phyloP scores from a whole-genome alignment of 1,140 invertebrate genomes.

The Whitmania pigra region DNA sequence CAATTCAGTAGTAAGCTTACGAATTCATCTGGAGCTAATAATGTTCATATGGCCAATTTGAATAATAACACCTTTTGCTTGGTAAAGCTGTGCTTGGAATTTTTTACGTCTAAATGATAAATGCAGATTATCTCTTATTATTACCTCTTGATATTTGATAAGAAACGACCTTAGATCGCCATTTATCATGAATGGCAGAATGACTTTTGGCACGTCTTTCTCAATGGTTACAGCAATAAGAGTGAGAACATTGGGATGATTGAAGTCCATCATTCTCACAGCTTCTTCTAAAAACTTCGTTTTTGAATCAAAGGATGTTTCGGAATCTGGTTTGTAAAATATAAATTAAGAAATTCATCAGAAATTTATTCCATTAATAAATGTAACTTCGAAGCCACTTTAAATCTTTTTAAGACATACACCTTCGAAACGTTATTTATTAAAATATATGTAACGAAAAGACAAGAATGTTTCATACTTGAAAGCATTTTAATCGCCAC shows the following conservation, averaged over 20 bases:
- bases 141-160: slow-evolving; percentile 40
- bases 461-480: background rate
- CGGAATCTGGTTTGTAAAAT: slow-evolving; percentile 12
- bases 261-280: slow-evolving; percentile 40
- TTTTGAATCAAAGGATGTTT: slow-evolving; percentile 32
- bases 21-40: no score
- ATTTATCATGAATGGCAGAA: slow-evolving; percentile 42
- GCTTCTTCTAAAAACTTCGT: slow-evolving; percentile 42
- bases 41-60: no score
- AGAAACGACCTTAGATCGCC: slow-evolving; percentile 44
- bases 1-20: no score
- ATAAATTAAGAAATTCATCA: background rate
- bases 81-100: no score
- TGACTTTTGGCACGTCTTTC: slow-evolving; percentile 39
- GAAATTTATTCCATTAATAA: background rate
- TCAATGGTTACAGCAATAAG: slow-evolving; percentile 41
- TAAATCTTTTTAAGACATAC: background rate
- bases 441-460: background rate
- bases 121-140: slow-evolving; percentile 20
- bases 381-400: no score
- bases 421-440: background rate
- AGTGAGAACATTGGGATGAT: slow-evolving; percentile 42
- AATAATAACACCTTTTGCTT: no score
- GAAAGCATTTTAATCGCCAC: slow-evolving; percentile 14
- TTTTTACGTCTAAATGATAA: background rate